Evolutionary conservation across 2,888 invertebrate genomes (phyloP).

Genomic region (Trissolcus brochymenae): DNA sequence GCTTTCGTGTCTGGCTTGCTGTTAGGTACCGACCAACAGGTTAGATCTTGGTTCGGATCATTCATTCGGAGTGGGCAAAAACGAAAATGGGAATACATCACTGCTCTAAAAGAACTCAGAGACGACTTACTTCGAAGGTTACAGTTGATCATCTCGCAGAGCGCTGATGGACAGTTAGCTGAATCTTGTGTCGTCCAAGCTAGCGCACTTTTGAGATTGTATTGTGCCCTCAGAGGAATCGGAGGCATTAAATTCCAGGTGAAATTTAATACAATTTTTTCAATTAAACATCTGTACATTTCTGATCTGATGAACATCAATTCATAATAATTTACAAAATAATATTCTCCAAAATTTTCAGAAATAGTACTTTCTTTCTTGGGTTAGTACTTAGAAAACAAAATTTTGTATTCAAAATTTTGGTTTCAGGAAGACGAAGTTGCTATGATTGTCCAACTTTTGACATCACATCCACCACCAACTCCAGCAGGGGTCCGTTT

Average conservation of each 20-base stretch:
- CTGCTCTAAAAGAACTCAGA: conserved; percentile 83
- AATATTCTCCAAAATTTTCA: no score
- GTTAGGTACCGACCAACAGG: conserved; percentile 92
- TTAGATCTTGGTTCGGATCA: conserved; percentile 94
- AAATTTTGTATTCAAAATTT: neutral
- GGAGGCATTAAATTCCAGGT: conserved; percentile 91
- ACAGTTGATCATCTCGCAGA: conserved; percentile 81
- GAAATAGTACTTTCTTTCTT: no score
- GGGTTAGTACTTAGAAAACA: neutral
- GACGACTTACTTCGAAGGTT: conserved; percentile 86
- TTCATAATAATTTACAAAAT: neutral
- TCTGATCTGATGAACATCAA: neutral
- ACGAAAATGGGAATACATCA: conserved; percentile 86
- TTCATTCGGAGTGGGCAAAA: conserved; percentile 93
- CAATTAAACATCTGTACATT: neutral
- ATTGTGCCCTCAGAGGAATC: conserved; percentile 94
- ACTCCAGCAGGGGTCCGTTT: conserved; percentile 95
- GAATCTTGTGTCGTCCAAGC: conserved; percentile 88
- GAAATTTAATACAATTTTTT: neutral
- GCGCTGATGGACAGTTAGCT: conserved; percentile 80
- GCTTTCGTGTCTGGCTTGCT: conserved; percentile 92
- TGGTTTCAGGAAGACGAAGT: conserved; percentile 95
- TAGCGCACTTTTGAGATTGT: conserved; percentile 91
- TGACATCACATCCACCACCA: conserved; percentile 92
- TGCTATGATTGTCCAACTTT: conserved; percentile 86